These are phyloP conservation scores for Tribolium castaneum DNA, from an alignment of 1,140 invertebrate genomes.

Conservation along the genomic window DNA sequence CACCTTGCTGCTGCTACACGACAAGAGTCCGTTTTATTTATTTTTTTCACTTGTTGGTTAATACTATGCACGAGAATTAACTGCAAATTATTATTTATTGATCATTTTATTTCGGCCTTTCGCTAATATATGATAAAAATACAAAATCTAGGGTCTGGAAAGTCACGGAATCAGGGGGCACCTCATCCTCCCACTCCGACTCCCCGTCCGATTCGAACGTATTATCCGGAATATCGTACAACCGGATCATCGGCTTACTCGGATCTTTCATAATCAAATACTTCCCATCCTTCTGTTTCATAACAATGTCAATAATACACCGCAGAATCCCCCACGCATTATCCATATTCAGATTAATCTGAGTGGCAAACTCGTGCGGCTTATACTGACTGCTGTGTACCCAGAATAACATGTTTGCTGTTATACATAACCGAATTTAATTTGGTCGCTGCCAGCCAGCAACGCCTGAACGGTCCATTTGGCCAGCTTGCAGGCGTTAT, in stretches of 20 bases:
- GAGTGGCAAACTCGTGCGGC: slow-evolving; percentile 97
- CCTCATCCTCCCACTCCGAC: slow-evolving; percentile 89
- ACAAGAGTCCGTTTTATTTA: too few species aligned
- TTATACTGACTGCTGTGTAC: slow-evolving; percentile 99
- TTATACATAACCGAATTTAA: slow-evolving; percentile 99
- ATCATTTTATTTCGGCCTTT: neutral
- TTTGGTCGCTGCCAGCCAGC: slow-evolving; percentile 95
- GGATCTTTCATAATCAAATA: slow-evolving; percentile 99
- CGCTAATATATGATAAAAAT: slow-evolving; percentile 13
- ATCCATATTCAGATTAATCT: slow-evolving; percentile 99
- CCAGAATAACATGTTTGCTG: slow-evolving; percentile 96
- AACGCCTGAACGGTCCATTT: slow-evolving; percentile 99
- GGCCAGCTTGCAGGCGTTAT: slow-evolving; percentile 98
- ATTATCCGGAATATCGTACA: slow-evolving; percentile 98
- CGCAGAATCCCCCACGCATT: slow-evolving; percentile 99
- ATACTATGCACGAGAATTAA: too few species aligned
- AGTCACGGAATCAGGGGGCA: slow-evolving; percentile 60
- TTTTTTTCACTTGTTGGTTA: too few species aligned
- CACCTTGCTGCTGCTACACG: too few species aligned
- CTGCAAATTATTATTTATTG: neutral
- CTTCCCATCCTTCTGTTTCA: slow-evolving; percentile 97
- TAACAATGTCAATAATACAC: slow-evolving; percentile 97
- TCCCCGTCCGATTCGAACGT: slow-evolving; percentile 98
- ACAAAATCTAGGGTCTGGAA: slow-evolving; percentile 55
- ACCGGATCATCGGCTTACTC: slow-evolving; percentile 95